phyloP scores from a whole-genome alignment of 2,113 vertebrate genomes.

The Micronisus gabar region DNA sequence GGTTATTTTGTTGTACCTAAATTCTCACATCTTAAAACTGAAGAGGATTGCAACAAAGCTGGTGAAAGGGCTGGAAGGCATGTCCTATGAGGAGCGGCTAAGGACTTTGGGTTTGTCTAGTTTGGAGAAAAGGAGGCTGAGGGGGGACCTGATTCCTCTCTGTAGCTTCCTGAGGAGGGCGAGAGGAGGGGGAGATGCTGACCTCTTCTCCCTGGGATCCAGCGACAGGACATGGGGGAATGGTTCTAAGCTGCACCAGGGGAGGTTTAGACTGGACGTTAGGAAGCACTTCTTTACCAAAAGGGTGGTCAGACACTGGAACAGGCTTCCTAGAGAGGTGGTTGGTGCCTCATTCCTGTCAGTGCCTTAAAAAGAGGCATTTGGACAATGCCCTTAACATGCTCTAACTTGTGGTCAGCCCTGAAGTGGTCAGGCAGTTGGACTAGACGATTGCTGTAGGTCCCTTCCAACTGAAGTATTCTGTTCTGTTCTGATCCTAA shows the following conservation, averaged over 20 bases:
- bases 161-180: background rate
- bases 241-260: background rate
- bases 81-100: background rate
- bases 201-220: background rate
- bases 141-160: background rate
- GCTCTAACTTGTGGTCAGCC: background rate
- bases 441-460: rapidly evolving
- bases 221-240: rapidly evolving
- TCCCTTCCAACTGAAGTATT: background rate
- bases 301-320: background rate
- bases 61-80: background rate
- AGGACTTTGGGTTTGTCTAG: background rate
- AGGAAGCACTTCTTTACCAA: background rate
- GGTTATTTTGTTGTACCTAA: background rate
- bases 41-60: background rate
- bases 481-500: background rate
- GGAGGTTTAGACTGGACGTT: background rate
- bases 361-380: background rate
- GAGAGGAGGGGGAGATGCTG: background rate
- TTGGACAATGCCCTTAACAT: background rate
- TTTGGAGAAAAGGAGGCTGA: background rate
- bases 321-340: background rate
- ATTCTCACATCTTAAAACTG: background rate
- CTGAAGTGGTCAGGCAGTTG: background rate
- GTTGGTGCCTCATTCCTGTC: background rate